Base-by-base conservation (phyloP, 2,888 invertebrate genomes). In the Diogma glabrata region DNA sequence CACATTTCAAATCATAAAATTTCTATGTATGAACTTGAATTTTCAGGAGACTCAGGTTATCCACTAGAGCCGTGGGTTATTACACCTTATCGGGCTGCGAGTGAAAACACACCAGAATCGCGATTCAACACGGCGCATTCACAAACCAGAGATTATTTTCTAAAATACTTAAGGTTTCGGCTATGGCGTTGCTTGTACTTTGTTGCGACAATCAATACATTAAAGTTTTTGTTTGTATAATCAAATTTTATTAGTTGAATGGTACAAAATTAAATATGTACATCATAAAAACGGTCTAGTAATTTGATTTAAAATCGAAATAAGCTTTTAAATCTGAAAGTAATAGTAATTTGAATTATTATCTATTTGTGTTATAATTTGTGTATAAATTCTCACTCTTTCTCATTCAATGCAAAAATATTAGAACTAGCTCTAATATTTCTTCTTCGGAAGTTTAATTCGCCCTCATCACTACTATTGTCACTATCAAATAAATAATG, bases 121-220 rank as follows among this genome's bases (percentile, higher is more conserved):
- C 12, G 33, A 33, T 33, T 33, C 14, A 33, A 28, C 28, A 28
- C 28, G 10, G n/a, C n/a, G 2, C 9, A 28, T 12, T 28, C 2
- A 10, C 12, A 7, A 7, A 2, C 28, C 9, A 36, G 3, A 14
- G n/a, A 4, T 36, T 36, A 36, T 36, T 8, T 9, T 36, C 36
- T 16, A 36, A 14, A 36, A 36, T 36, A 36, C 16, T 12, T 36
- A 36, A 3, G 4, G 8, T 36, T n/a, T 36, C n/a, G 7, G 36
- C 36, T 4, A 36, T 36, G 16, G 36, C 36, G 36, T 36, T 36
- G 36, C 36, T 36, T n/a, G 36, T 36, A 36, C 36, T 36, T 12
- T 36, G n/a, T 16, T 36, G 8, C 36, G 6, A n/a, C 8, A 36
- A 4, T 10, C n/a, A 3, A 3, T 14, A 3, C 4, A 14, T n/a